These are phyloP conservation scores for Phenganax subtilis DNA, from an alignment of 92 coral and sea anemone genomes.

Conservation along the genomic window DNA sequence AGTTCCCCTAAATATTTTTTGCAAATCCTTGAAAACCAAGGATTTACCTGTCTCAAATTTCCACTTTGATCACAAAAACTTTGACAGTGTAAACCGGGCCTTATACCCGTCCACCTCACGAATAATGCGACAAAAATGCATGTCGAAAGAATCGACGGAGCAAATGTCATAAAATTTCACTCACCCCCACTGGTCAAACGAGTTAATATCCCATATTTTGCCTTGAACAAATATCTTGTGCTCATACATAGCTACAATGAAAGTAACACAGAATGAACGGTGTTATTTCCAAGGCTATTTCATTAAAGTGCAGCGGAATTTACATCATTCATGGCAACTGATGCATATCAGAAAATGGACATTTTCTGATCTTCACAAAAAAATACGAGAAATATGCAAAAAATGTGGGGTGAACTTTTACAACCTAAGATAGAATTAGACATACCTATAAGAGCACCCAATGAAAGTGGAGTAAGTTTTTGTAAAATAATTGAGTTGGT, in stretches of 20 bases:
- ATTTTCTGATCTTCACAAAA: no score
- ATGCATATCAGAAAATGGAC: no score
- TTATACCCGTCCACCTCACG: background rate
- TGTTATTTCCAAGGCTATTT: no score
- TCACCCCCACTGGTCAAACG: slow-evolving; percentile 96
- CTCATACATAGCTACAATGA: slow-evolving; percentile 77
- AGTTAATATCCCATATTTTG: slow-evolving; percentile 87
- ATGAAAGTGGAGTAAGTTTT: slow-evolving; percentile 74
- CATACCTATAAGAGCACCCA: slow-evolving; percentile 85
- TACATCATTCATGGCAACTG: no score
- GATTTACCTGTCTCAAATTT: no score
- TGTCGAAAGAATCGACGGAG: background rate
- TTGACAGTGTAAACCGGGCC: background rate
- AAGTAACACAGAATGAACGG: background rate
- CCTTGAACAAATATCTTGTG: slow-evolving; percentile 98
- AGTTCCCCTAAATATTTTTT: no score
- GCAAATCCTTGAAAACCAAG: no score
- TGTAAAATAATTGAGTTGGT: slow-evolving; percentile 81
- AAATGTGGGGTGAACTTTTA: no score
- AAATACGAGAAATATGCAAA: no score
- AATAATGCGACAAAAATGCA: background rate
- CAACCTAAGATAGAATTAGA: background rate
- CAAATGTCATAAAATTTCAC: slow-evolving; percentile 32
- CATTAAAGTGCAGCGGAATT: no score
- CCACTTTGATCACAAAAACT: no score